Evolutionary conservation across 2,797 vertebrate species (phyloP).

Genomic region (Oophaga sylvatica): DNA sequence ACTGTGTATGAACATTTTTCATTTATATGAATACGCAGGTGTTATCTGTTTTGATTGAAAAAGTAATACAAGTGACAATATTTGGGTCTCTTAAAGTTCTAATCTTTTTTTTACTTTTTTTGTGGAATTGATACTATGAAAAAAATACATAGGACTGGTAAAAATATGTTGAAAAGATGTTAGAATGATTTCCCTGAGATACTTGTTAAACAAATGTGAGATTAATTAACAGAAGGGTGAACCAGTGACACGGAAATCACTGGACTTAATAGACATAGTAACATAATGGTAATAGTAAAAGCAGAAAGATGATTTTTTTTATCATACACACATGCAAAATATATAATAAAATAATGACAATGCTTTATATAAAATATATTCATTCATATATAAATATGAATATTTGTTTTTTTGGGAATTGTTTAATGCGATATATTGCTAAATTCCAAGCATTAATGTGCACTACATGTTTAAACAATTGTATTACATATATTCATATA

Average conservation of each 20-base stretch:
- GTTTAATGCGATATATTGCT: no score
- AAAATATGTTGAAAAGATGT: not conserved
- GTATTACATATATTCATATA: no score
- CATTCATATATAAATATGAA: no score
- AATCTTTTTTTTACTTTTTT: not conserved
- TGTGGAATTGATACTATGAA: not conserved
- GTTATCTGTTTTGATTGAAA: not conserved
- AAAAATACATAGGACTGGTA: not conserved
- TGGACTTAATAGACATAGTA: not conserved
- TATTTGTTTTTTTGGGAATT: no score
- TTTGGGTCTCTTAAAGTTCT: not conserved
- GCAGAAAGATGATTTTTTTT: not conserved
- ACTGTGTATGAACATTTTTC: no score
- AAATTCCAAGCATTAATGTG: no score
- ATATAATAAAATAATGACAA: no score
- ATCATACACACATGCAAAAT: no score
- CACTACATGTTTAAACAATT: no score
- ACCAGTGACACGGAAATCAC: not conserved
- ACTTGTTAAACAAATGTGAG: not conserved
- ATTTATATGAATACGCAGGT: not conserved
- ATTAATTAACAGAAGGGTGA: not conserved
- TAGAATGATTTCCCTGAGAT: not conserved
- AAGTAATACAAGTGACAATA: not conserved
- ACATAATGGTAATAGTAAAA: slow-evolving; percentile 2
- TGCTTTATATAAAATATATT: no score